Conservation (phyloP, 2,888 invertebrate species). For the Tachystola acroxantha region DNA sequence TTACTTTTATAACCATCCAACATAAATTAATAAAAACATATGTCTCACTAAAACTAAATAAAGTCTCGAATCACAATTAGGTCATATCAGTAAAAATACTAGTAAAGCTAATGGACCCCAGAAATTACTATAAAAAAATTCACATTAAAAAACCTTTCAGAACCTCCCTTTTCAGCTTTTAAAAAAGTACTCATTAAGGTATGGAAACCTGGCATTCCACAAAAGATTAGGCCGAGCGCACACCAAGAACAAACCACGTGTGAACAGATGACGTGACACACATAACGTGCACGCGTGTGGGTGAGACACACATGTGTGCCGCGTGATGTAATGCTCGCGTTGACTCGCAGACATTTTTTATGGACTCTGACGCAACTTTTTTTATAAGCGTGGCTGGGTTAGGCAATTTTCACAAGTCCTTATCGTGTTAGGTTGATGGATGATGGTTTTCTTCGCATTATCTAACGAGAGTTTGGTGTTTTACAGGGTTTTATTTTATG, state of each 20-base stretch:
- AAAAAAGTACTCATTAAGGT: conserved; percentile 67
- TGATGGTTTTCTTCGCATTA: too few relatives aligned
- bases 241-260: conserved; percentile 27
- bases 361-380: conserved; percentile 73
- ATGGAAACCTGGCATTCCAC: conserved; percentile 72
- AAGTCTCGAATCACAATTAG: too few relatives aligned
- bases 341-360: conserved; percentile 76
- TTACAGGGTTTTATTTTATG: too few relatives aligned
- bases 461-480: too few relatives aligned
- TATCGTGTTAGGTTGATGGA: not conserved
- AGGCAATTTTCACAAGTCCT: conserved; percentile 28
- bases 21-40: too few relatives aligned
- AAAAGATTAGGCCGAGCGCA: conserved; percentile 66
- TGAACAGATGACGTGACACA: conserved; percentile 8
- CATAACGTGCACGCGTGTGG: conserved; percentile 19
- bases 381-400: conserved; percentile 56
- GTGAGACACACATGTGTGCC: conserved; percentile 26
- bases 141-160: conserved; percentile 26
- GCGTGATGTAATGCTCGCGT: conserved; percentile 68
- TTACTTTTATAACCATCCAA: too few relatives aligned
- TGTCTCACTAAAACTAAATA: too few relatives aligned
- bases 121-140: conserved; percentile 3
- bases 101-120: too few relatives aligned
- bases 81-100: too few relatives aligned
- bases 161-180: conserved; percentile 65